Evolutionary conservation across 2,113 vertebrate genomes (phyloP), one percentile per base, ranked within the genome.

Genomic region (Cyphotilapia sp.): DNA sequence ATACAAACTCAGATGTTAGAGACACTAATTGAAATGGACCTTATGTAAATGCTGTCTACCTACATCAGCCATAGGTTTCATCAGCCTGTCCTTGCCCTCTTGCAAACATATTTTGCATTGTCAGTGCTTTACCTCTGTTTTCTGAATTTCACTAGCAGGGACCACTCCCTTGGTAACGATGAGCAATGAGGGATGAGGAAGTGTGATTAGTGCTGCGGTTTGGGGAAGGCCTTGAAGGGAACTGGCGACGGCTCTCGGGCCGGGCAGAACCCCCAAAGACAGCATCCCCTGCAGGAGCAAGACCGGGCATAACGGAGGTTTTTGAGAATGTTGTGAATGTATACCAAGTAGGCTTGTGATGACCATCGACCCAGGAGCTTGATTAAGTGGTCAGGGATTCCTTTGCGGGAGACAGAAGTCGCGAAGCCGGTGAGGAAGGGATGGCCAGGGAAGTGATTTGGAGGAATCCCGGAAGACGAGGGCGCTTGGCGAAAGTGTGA

Each of bases 21-120:
- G 54, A 88, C 80, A 40, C 53, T 85, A 53, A 88, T 86, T 91
- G 76, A 82, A 78, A 47, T 14, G 63, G 86, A 91, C 76, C 86
- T 61, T 76, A 81, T 83, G 69, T 81, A 59, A 87, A 84, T 5
- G 80, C 87, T 86, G 86, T 91, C 57, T 49, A 61, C 42, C n/a
- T 5, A 9, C 17, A 49, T 92, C 82, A 86, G 69, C 80, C 35
- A 1, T 17, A 29, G 61, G 54, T 90, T 91, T 87, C 81, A 24
- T 93, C 90, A 91, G 61, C 61, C 80, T 71, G 88, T 90, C 86
- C 45, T 87, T 81, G 3, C 47, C 2, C 4, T 82, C 66, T 57
- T 49, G 82, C 63, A 14, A 63, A 54, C 13, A 85, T 12, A 7
- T 19, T 45, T 42, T 14, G 27, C 38, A 7, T 17, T 19, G 17